Evolutionary conservation across 35 echinoderm and acorn worm species (phyloP).

Genomic region (Ophioderma brevispina): DNA sequence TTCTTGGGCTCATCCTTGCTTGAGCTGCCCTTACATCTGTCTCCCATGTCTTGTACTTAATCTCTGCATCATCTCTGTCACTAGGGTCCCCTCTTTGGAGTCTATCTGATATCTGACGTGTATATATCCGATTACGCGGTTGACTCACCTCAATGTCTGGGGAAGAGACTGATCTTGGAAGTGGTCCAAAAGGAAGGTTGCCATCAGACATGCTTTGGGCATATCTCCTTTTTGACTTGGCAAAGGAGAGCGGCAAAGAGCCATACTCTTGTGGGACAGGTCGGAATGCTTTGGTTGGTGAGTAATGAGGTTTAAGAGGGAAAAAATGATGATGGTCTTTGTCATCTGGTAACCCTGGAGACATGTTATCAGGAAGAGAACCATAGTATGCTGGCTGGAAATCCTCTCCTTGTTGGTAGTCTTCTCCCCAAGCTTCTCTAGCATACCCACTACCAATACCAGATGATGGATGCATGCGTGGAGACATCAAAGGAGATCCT

Average conservation of each 20-base stretch:
- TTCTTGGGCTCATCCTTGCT: neutral
- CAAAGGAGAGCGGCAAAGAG: neutral
- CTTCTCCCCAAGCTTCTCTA: neutral
- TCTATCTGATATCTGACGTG: constrained; percentile 21
- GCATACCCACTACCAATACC: neutral
- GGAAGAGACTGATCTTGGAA: neutral
- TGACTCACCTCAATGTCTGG: neutral
- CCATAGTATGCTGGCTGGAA: neutral
- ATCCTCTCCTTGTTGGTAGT: neutral
- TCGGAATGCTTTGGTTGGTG: neutral
- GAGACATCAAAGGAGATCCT: neutral
- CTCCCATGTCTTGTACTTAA: constrained; percentile 8
- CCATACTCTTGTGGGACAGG: neutral
- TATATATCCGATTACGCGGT: neutral
- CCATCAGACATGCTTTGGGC: neutral
- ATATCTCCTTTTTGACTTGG: neutral
- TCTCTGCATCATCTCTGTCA: neutral
- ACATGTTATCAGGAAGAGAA: neutral
- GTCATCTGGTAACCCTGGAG: neutral
- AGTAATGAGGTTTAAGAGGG: neutral
- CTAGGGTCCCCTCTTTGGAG: neutral
- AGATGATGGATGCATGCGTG: neutral
- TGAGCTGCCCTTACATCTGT: constrained; percentile 14
- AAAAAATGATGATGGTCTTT: neutral
- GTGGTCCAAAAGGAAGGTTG: neutral